Percentiles rank a stretch among this genome's conserved stretches.
Evolutionary conservation across 2,797 vertebrate genomes (phyloP).

Genomic region (Lepilemur septentrionalis): DNA sequence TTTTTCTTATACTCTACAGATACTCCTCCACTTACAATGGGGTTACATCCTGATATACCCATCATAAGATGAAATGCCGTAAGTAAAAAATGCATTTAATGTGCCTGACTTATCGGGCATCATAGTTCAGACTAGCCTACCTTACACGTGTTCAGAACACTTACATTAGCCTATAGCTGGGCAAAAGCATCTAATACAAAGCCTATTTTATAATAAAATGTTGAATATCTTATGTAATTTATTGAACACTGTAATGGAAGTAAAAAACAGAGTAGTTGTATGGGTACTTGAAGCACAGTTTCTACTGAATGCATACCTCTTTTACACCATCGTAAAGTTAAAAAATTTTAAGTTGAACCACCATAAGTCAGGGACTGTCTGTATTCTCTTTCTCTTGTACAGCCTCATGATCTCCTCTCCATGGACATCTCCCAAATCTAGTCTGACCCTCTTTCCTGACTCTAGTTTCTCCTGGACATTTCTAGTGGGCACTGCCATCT

Average conservation of each 20-base stretch:
- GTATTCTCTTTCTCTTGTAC: not conserved
- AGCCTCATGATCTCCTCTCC: not conserved
- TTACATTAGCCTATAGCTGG: not conserved
- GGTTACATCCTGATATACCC: not conserved
- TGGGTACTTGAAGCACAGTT: not conserved
- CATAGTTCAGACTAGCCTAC: not conserved
- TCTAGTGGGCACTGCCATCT: not conserved
- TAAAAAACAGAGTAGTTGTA: not conserved
- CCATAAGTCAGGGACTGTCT: not conserved
- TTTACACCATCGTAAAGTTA: not conserved
- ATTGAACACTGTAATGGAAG: not conserved
- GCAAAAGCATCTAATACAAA: not conserved
- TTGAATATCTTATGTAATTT: not conserved
- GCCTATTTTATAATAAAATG: not conserved
- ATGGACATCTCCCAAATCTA: not conserved
- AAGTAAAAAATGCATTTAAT: not conserved
- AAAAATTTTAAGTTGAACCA: not conserved
- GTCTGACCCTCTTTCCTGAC: not conserved
- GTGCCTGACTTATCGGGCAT: not conserved
- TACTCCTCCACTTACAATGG: not conserved
- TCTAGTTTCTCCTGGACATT: not conserved
- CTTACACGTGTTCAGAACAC: not conserved
- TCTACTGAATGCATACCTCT: not conserved
- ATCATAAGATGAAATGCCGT: not conserved
- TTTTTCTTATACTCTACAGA: not conserved